phyloP scores from a whole-genome alignment of 2,113 vertebrate species.

The Aptenodytes patagonicus region DNA sequence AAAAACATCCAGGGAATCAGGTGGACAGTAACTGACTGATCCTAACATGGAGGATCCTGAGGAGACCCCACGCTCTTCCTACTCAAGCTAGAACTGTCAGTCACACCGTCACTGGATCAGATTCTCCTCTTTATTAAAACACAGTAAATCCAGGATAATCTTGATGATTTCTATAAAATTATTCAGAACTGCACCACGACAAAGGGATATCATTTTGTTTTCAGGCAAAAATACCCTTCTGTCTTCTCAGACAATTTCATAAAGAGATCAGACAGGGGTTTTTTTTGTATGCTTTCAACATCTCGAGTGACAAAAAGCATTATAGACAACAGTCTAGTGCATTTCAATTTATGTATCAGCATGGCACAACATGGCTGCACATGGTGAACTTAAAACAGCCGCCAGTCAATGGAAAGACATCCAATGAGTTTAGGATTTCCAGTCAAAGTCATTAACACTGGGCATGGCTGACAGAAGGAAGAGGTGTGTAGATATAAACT shows the following conservation, averaged over 20 bases:
- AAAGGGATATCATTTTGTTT: not conserved
- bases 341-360: not conserved
- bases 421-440: not conserved
- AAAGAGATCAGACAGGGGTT: not conserved
- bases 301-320: not conserved
- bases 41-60: not conserved
- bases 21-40: not conserved
- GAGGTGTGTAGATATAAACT: not conserved
- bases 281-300: not conserved
- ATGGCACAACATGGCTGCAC: not conserved
- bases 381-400: not conserved
- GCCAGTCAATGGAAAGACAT: not conserved
- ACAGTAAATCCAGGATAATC: conserved; percentile 1
- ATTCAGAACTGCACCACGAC: not conserved
- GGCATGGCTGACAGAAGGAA: not conserved
- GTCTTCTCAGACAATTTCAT: not conserved
- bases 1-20: not conserved
- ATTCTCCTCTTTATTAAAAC: not conserved
- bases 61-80: not conserved
- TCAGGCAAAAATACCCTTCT: not conserved
- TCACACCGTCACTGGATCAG: not conserved
- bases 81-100: not conserved
- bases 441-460: not conserved
- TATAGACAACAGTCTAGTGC: not conserved
- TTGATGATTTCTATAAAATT: not conserved